Percentiles rank a stretch among this genome's conserved stretches.
Conservation (phyloP, 2,888 invertebrate species). For the Athalia circularis region DNA sequence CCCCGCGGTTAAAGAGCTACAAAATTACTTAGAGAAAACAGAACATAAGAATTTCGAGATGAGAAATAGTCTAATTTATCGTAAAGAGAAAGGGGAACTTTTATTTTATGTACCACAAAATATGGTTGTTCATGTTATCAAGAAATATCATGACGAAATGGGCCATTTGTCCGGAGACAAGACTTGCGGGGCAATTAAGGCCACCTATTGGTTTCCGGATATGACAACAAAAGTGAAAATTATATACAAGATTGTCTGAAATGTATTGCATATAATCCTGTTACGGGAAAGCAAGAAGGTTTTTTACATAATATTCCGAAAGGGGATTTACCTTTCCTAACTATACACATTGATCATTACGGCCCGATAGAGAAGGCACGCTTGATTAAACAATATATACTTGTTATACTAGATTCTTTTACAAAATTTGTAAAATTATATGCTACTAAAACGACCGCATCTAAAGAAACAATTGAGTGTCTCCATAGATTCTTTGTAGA, state of each 20-base stretch:
- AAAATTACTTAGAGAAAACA: slow-evolving; percentile 20
- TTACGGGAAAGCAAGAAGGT: slow-evolving; percentile 48
- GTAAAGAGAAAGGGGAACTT: slow-evolving; percentile 44
- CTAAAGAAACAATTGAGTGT: slow-evolving; percentile 50
- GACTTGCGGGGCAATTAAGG: slow-evolving; percentile 42
- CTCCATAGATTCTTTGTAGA: slow-evolving; percentile 49
- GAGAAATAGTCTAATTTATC: slow-evolving; percentile 53
- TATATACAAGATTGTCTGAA: slow-evolving; percentile 51
- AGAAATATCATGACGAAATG: slow-evolving; percentile 50
- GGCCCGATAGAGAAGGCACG: slow-evolving; percentile 40
- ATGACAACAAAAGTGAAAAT: slow-evolving; percentile 48
- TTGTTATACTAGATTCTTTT: slow-evolving; percentile 22
- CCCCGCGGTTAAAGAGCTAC: not conserved
- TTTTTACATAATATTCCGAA: slow-evolving; percentile 48
- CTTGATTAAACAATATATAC: slow-evolving; percentile 25
- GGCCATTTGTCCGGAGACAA: slow-evolving; percentile 53
- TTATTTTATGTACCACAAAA: slow-evolving; percentile 23
- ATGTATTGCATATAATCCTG: not conserved
- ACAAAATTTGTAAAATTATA: slow-evolving; percentile 44
- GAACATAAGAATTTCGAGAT: slow-evolving; percentile 50
- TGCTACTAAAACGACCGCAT: slow-evolving; percentile 46
- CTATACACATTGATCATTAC: slow-evolving; percentile 45
- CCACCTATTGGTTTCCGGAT: slow-evolving; percentile 55
- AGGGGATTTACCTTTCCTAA: slow-evolving; percentile 20
- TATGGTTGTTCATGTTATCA: slow-evolving; percentile 33